These are phyloP conservation scores for Bathynomus jamesi DNA, from an alignment of 1,140 invertebrate species.

Conservation along the genomic window DNA sequence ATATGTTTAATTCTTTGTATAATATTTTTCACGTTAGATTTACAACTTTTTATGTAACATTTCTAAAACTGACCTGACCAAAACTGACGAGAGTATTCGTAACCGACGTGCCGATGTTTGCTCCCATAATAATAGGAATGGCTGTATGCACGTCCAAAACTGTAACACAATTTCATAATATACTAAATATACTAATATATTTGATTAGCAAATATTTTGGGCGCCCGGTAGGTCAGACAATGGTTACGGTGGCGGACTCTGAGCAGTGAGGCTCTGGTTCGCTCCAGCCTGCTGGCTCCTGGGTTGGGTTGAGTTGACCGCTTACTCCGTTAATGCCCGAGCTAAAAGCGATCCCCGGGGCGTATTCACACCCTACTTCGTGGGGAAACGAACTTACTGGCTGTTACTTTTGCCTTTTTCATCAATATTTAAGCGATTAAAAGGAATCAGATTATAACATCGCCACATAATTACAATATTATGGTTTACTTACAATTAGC, in stretches of 20 bases:
- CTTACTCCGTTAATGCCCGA: neutral
- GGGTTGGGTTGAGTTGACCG: neutral
- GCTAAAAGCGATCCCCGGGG: neutral
- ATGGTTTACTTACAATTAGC: conserved; percentile 37
- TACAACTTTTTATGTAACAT: neutral
- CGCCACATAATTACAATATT: too few species aligned
- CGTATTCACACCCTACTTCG: neutral
- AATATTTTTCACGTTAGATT: neutral
- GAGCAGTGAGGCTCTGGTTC: too few species aligned
- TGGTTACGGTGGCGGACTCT: too few species aligned
- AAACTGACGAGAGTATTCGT: conserved; percentile 55
- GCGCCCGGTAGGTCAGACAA: too few species aligned
- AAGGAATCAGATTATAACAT: too few species aligned
- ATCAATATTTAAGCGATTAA: too few species aligned
- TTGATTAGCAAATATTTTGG: too few species aligned
- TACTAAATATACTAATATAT: neutral
- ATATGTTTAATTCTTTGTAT: neutral
- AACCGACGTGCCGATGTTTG: conserved; percentile 55
- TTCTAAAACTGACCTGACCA: conserved; percentile 43
- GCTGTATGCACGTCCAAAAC: conserved; percentile 48
- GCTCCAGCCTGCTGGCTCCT: neutral
- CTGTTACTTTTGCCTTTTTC: too few species aligned
- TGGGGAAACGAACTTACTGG: too few species aligned
- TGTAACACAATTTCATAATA: conserved; percentile 36
- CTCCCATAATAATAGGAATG: conserved; percentile 55